Evolutionary conservation across 2,888 invertebrate genomes (phyloP), one percentile per base, ranked within the genome.

Genomic region (Ectemnius lituratus): DNA sequence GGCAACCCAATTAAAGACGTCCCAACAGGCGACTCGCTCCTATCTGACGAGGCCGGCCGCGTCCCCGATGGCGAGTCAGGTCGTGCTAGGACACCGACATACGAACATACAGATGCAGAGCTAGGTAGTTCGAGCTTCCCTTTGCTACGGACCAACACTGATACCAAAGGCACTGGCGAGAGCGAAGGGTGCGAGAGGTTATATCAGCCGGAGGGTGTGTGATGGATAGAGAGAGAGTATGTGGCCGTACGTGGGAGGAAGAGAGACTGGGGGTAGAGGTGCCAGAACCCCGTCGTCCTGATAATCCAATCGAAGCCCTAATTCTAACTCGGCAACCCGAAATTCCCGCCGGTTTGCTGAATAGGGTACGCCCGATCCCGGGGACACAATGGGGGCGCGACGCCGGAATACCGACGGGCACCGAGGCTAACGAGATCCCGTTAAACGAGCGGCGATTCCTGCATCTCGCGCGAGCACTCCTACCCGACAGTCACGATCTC

Each of bases 301-400:
- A 90, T 90, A 90, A 90, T 90, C 89, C 89, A 90, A 90, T 90
- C 89, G 88, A 88, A 90, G 88, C 86, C 88, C 90, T 90, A 90
- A 90, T 90, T 90, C 89, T 88, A 87, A 90, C 88, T 88, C 89
- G 85, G 86, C 86, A 87, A 86, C 85, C 87, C 86, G 87, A 89
- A 89, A 89, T 90, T 90, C 89, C 86, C 87, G 86, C 85, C 86
- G 87, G 90, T 90, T 90, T 89, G 87, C 88, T 88, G 88, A 89
- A 90, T 89, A 88, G 89, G 85, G 87, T 84, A 83, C 80, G 76
- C 83, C 80, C 86, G 82, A 87, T 85, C 81, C 83, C 78, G 77
- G 76, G 82, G 82, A 84, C 87, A 90, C 89, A 89, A 88, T 89
- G 85, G 84, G 81, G 83, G 80, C 80, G 80, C 79, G 79, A 76